phyloP scores from a whole-genome alignment of 2,113 vertebrate species.

The Chinchilla lanigera region DNA sequence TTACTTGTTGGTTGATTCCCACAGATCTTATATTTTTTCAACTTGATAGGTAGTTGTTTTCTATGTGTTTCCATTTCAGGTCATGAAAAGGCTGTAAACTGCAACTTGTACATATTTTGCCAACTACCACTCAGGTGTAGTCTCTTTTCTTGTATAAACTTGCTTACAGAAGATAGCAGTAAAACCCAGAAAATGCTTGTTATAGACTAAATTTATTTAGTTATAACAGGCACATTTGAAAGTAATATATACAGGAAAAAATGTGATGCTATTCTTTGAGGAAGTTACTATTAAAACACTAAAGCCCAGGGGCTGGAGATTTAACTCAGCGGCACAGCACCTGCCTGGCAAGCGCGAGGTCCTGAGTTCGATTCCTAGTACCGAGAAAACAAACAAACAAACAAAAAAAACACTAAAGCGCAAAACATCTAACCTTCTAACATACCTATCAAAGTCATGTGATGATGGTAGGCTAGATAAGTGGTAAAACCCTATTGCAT shows the following conservation, averaged over 20 bases:
- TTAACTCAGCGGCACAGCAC: no score
- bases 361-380: no score
- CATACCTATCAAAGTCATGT: constrained; percentile 32
- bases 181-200: constrained; percentile 21
- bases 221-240: not conserved
- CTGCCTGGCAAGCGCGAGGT: no score
- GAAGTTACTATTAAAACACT: constrained; percentile 9
- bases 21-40: not conserved
- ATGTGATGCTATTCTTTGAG: not conserved
- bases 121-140: not conserved
- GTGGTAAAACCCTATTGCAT: not conserved
- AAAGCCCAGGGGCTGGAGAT: no score
- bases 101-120: not conserved
- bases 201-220: not conserved
- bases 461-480: not conserved
- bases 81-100: not conserved
- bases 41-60: not conserved
- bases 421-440: not conserved
- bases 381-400: no score
- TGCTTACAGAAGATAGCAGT: not conserved
- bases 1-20: not conserved
- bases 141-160: not conserved
- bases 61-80: not conserved
- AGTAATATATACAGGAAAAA: not conserved
- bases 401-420: not conserved